Base-by-base conservation (phyloP, 2,888 invertebrate genomes). In the Argyra leucocephala region DNA sequence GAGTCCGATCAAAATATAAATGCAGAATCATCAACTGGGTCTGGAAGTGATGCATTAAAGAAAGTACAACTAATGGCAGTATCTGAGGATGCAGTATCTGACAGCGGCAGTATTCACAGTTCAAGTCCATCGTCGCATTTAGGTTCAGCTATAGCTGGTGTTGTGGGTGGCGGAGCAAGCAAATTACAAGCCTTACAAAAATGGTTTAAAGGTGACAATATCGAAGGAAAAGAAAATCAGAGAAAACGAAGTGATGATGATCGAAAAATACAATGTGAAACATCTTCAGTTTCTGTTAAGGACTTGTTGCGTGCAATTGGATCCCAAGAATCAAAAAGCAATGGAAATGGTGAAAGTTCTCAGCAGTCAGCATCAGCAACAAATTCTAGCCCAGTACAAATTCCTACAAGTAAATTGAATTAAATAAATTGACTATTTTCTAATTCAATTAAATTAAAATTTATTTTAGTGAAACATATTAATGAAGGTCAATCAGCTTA, bases 241-340 rank as follows among this genome's bases (percentile, higher is more conserved):
- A 66, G 69, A 6, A 71, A 71, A 62, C 67, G 69, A 64, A 70
- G 70, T 70, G 69, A 66, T 18, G 24, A 21, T 62, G 24, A 61
- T 26, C 24, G n/a, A 22, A 58, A 21, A 22, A 78, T 81, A 74
- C n/a, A n/a, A n/a, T 75, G 83, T 76, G 76, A 76, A 23, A 72
- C 75, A 26, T 75, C 76, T 1, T 74, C 76, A 1, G 77, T 78
- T 1, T 88, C 88, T 0, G 89, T 89, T 18, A 86, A 88, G 69
- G 89, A 89, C 69, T 77, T 89, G 64, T 88, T 89, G 4, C 86
- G 88, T 72, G 87, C 85, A 0, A 85, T 90, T 74, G 88, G 88
- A 1, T 77, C 75, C 0, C 78, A 77, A 66, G 89, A 89, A 75
- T 85, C 86, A 66, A 82, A 88, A 62, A 86, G 87, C n/a, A 91